Conservation (phyloP, 2,797 vertebrate species). For the Amniataba percoides region DNA sequence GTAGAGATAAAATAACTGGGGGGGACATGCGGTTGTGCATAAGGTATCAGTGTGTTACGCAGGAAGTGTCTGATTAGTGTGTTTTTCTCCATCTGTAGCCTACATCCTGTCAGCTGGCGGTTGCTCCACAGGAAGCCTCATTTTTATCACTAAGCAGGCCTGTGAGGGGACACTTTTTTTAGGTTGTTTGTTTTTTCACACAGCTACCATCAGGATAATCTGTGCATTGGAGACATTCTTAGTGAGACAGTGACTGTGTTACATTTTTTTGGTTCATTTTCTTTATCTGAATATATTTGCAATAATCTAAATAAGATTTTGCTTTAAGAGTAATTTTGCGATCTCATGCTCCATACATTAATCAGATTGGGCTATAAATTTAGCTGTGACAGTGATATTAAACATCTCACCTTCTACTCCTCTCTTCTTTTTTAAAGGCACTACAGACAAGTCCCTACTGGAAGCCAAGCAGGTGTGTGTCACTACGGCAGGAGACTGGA, state of each 20-base stretch:
- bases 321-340: neutral
- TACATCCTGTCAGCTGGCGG: constrained; percentile 74
- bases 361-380: constrained; percentile 23
- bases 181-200: constrained; percentile 53
- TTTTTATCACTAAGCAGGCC: constrained; percentile 55
- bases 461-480: constrained; percentile 90
- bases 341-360: constrained; percentile 16
- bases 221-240: constrained; percentile 11
- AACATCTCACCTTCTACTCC: constrained; percentile 36
- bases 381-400: constrained; percentile 29
- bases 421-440: constrained; percentile 73
- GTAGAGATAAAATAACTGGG: constrained; percentile 6
- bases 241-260: constrained; percentile 1
- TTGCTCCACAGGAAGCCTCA: constrained; percentile 51
- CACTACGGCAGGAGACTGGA: constrained; percentile 91
- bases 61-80: constrained; percentile 69
- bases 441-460: constrained; percentile 79
- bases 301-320: constrained; percentile 8
- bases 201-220: constrained; percentile 8
- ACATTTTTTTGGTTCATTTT: neutral
- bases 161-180: constrained; percentile 48
- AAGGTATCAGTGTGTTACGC: constrained; percentile 49
- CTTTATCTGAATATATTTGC: constrained; percentile 5
- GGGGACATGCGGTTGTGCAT: constrained; percentile 29
- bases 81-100: constrained; percentile 66